phyloP scores from a whole-genome alignment of 2,888 invertebrate species.

The Ischnus inquisitorius region DNA sequence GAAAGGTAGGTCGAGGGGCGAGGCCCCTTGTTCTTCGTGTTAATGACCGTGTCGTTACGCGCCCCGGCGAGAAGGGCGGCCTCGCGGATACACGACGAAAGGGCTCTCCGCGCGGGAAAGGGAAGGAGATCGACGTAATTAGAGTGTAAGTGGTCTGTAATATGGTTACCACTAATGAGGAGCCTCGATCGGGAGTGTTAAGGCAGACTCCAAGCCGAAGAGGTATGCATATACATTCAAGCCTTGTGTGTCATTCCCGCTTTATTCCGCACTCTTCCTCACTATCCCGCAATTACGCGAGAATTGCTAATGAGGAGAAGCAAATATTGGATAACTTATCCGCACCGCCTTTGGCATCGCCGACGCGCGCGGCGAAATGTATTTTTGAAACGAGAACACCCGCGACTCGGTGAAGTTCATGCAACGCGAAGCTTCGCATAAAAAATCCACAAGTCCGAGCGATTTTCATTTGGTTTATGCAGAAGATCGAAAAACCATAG shows the following conservation, averaged over 20 bases:
- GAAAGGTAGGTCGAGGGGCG: slow-evolving; percentile 4
- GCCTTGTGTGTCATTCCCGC: slow-evolving; percentile 32
- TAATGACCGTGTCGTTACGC: slow-evolving; percentile 53
- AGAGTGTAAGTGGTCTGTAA: slow-evolving; percentile 61
- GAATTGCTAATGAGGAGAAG: slow-evolving; percentile 48
- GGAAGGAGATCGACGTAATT: slow-evolving; percentile 61
- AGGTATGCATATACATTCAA: slow-evolving; percentile 24
- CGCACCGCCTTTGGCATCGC: not conserved
- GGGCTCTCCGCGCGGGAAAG: slow-evolving; percentile 4
- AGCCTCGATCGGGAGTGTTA: slow-evolving; percentile 34
- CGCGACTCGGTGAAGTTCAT: too few relatives aligned
- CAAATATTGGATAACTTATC: slow-evolving; percentile 55
- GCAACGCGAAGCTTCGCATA: too few relatives aligned
- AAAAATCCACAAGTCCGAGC: too few relatives aligned
- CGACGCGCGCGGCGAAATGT: not conserved
- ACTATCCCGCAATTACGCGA: slow-evolving; percentile 20
- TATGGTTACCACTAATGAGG: slow-evolving; percentile 63
- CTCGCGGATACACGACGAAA: slow-evolving; percentile 12
- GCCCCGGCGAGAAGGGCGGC: slow-evolving; percentile 20
- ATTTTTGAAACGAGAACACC: not conserved
- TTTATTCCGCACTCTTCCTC: slow-evolving; percentile 28
- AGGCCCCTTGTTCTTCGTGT: slow-evolving; percentile 18
- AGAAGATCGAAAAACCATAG: too few relatives aligned
- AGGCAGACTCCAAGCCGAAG: slow-evolving; percentile 19
- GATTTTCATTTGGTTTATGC: too few relatives aligned